These are phyloP conservation scores for Tragulus kanchil DNA, from an alignment of 2,113 vertebrate genomes.

Conservation along the genomic window DNA sequence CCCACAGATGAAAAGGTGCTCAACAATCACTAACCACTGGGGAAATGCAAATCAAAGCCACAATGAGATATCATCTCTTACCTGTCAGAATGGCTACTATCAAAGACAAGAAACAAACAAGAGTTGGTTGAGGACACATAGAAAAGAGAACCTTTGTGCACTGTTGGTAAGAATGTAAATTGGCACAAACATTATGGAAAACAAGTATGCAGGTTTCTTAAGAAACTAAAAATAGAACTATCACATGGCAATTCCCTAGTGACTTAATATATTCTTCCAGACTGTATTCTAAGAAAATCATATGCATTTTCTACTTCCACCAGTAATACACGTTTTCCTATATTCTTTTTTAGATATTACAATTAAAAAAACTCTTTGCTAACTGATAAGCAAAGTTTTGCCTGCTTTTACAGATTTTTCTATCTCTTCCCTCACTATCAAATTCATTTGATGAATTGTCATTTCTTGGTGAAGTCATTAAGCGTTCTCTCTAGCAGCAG, in stretches of 20 bases:
- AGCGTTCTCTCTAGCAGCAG: not conserved
- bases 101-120: not conserved
- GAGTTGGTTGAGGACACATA: not conserved
- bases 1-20: not conserved
- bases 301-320: not conserved
- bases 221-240: not conserved
- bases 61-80: not conserved
- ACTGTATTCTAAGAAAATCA: constrained; percentile 19
- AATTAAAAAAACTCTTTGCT: not conserved
- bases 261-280: not conserved
- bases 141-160: not conserved
- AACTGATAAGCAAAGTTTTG: not conserved
- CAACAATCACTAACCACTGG: not conserved
- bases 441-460: not conserved
- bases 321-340: constrained; percentile 4
- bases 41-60: not conserved
- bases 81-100: not conserved
- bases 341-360: not conserved
- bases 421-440: not conserved
- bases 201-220: not conserved
- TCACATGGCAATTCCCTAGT: not conserved
- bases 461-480: not conserved
- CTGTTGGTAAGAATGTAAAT: not conserved
- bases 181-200: not conserved
- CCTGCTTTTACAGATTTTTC: not conserved